These are phyloP conservation scores for Drosophila tsacasi DNA, from an alignment of 1,140 invertebrate species.

Conservation along the genomic window DNA sequence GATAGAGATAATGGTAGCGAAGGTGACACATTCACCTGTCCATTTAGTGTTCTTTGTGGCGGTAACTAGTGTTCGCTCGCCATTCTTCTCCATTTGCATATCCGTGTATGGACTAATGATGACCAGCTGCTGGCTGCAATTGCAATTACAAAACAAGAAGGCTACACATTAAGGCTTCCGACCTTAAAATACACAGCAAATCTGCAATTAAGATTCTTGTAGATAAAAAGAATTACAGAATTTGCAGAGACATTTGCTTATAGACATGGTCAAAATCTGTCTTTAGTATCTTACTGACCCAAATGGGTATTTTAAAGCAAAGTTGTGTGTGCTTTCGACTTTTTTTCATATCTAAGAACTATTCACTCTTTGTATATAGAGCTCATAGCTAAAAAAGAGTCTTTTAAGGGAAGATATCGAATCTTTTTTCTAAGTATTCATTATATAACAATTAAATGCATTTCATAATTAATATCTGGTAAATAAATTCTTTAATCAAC, in stretches of 20 bases:
- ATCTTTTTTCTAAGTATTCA: background rate
- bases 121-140: slow-evolving; percentile 8
- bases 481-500: background rate
- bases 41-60: slow-evolving; percentile 24
- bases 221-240: background rate
- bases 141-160: background rate
- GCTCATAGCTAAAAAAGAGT: too few species aligned
- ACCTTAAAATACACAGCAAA: background rate
- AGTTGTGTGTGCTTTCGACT: background rate
- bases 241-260: background rate
- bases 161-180: background rate
- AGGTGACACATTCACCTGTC: slow-evolving; percentile 40
- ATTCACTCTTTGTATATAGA: background rate
- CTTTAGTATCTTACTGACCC: background rate
- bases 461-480: background rate
- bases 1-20: background rate
- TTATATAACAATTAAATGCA: background rate
- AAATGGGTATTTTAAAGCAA: background rate
- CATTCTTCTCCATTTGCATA: slow-evolving; percentile 25
- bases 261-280: background rate
- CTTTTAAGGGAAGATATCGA: too few species aligned
- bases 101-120: slow-evolving; percentile 20
- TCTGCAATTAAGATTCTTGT: background rate
- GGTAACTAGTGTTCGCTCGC: background rate
- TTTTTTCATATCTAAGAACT: background rate